Evolutionary conservation across 1,140 invertebrate species (phyloP), one percentile per base, ranked within the genome.

Genomic region (Drosophila serrata): DNA sequence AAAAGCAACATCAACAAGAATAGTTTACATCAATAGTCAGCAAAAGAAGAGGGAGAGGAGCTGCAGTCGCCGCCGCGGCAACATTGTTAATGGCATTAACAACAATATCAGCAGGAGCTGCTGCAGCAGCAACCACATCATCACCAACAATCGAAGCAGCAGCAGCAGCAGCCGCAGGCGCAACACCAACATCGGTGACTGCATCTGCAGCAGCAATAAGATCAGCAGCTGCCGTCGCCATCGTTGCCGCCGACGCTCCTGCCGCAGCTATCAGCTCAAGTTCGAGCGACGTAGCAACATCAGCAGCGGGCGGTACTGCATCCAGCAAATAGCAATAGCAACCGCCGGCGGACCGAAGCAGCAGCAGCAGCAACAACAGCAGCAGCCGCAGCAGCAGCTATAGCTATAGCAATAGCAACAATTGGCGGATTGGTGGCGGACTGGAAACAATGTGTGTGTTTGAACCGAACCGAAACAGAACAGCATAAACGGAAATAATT

Each of bases 401-500:
- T 37, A 55, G 51, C 51, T 55, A 55, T 15, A 37, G 51, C 51
- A 31, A 49, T 49, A 31, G 48, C 48, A 78, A 62, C 67, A 77
- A 75, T 63, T 82, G 80, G 69, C 75, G 51, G 62, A 90, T 86
- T 78, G 68, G 69, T 62, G 75, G 69, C 56, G 64, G 48, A 76
- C 70, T 75, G 73, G 61, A 49, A 75, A 51, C 49, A 33, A 37
- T 75, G 45, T 65, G 65, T 85, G 82, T 64, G 72, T 70, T 81
- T 70, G 75, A 78, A 75, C 60, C 56, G 74, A 76, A 77, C 42
- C 59, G 75, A 62, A 82, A 63, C 63, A 82, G 80, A 77, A 82
- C 81, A 84, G 76, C 61, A 85, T 81, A 59, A 86, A 51, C 65
- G 68, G 79, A 85, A 88, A 90, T 87, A 87, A 87, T 87, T 87